Evolutionary conservation across 2,113 vertebrate species (phyloP).

Genomic region (Cyprinodon tularosa): DNA sequence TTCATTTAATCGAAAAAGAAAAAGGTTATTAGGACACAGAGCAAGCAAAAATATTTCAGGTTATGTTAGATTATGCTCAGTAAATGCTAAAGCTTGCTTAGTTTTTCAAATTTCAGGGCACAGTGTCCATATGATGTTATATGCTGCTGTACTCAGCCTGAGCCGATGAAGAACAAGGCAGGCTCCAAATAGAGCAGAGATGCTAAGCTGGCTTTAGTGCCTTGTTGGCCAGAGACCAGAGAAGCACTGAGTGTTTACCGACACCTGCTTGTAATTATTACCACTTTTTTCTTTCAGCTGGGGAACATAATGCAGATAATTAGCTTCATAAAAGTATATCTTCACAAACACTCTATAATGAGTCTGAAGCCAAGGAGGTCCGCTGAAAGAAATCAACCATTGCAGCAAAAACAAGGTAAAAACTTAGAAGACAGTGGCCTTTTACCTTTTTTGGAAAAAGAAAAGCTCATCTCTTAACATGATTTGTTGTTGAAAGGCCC

Average conservation of each 20-base stretch:
- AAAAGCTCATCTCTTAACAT: conserved; percentile 25
- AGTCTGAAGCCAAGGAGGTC: not conserved
- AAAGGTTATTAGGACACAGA: not conserved
- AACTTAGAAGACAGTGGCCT: not conserved
- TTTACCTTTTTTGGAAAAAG: conserved; percentile 7
- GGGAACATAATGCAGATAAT: not conserved
- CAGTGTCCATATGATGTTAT: not conserved
- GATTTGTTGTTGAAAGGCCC: conserved; percentile 3
- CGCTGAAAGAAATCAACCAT: not conserved
- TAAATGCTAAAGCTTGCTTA: not conserved
- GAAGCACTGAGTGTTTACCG: conserved; percentile 17
- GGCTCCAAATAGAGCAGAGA: conserved; percentile 36
- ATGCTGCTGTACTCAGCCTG: conserved; percentile 4
- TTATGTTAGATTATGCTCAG: not conserved
- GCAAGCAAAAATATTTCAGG: not conserved
- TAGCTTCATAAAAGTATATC: not conserved
- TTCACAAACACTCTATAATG: not conserved
- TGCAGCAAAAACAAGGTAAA: not conserved
- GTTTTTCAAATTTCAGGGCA: not conserved
- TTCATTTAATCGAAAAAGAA: not conserved
- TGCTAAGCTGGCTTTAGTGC: conserved; percentile 43
- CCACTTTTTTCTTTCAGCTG: not conserved
- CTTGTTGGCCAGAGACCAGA: conserved; percentile 25
- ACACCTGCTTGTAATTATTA: conserved; percentile 21
- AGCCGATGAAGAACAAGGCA: conserved; percentile 27